Evolutionary conservation across 35 echinoderm and acorn worm species (phyloP), one percentile per base, ranked within the genome.

Genomic region (Eucidaris tribuloides): DNA sequence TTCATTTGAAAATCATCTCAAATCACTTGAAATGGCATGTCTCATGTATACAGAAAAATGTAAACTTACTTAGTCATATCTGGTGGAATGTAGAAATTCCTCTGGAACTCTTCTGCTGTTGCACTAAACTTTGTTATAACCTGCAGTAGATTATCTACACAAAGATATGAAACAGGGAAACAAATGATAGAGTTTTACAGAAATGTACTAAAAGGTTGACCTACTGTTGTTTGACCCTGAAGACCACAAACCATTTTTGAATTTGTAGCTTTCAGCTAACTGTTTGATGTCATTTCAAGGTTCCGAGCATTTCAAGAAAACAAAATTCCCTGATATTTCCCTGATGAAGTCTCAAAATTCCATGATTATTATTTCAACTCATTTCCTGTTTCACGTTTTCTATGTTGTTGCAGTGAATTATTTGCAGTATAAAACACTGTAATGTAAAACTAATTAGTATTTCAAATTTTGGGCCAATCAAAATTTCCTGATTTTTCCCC

Each of bases 21-120:
- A 0, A 54, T 13, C 13, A 54, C 48, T 17, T 54, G n/a, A n/a
- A n/a, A n/a, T 22, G 31, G 13, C 48, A 54, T 13, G 13, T 13
- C 48, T n/a, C 13, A 17, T 54, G 48, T n/a, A 54, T 13, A 11
- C 60, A 32, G 11, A 7, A 74, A 11, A 13, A 14, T 30, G 11
- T 74, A 33, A 35, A 74, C 68, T 74, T 44, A 74, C 68, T 74
- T 19, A 3, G 3, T 40, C 7, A 74, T 27, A 6, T 74, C 35
- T 4, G 68, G 68, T 20, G 68, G 68, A 44, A 74, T 72, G 45
- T 84, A 46, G 23, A 44, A 7, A 0, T 71, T n/a, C 5, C 18
- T 0, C 17, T 84, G 82, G 42, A 84, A 84, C 6, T 54, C 34
- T 14, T 84, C 62, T 20, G 82, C 82, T 74, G 82, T 65, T 74